Evolutionary conservation across 2,888 invertebrate species (phyloP), one percentile per base, ranked within the genome.

Genomic region (Gnatocerus cornutus): DNA sequence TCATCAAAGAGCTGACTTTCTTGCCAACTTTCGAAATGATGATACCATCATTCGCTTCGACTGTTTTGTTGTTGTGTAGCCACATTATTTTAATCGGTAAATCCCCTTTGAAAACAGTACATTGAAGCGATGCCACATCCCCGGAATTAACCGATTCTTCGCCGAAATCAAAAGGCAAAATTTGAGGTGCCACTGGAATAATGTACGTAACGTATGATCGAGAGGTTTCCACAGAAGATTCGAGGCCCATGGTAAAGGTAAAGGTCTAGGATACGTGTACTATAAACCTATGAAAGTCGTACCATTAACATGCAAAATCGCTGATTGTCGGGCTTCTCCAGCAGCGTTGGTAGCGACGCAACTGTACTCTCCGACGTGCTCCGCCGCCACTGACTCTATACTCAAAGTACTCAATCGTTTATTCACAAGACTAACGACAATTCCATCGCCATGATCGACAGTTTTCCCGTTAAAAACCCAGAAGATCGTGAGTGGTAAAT

Each of bases 91-190:
- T 88, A 64, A 95, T 86, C 6, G 95, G 95, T 70, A 91, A 68
- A 83, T 95, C 95, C 27, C 95, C 94, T 82, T 92, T 92, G 76
- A 88, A 89, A 14, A 92, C 91, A 27, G 90, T 89, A 83, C 94
- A 94, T 43, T 76, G 74, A 0, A 80, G 55, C 4, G 80, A 79
- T 9, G 76, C 75, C 3, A 75, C 71, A 64, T 83, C 83, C 3
- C 80, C 82, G 6, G 79, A 74, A 69, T 85, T 82, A 21, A 86
- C 84, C 45, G 86, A 83, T 43, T 85, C 85, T 46, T 88, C 87
- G 62, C 87, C 86, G 77, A 89, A 87, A 46, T 85, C 83, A 75
- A 88, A 88, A 62, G 88, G 88, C 68, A 86, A 83, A 74, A 89
- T 87, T 82, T 87, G 87, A 39, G 89, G 89, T 63, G 87, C 82